Evolutionary conservation across 2,797 vertebrate species (phyloP), one percentile per base, ranked within the genome.

Genomic region (Sciaenops ocellatus): DNA sequence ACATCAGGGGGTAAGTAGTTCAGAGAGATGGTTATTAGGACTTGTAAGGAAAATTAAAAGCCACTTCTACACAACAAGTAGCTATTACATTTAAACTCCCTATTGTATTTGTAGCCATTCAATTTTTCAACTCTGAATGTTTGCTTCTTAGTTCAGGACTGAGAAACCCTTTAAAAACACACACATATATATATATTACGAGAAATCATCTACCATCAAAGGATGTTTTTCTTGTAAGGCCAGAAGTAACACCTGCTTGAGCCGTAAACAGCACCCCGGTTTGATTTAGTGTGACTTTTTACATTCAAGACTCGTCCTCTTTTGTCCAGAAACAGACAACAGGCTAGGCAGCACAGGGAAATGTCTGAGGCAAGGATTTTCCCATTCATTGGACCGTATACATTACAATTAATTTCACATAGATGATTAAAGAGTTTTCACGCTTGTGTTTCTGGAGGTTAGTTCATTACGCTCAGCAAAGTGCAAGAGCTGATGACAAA

Each of bases 21-120:
- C 50, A 77, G 52, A 41, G n/a, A 67, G 18, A 47, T 44, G 4
- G 42, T 72, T 56, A 72, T 84, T 67, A 76, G 10, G 18, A 71
- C 16, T 24, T 78, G 38, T 28, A 52, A 50, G 17, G 10, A 28
- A 64, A 56, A 16, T 62, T 38, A 18, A 52, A 76, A 56, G 20
- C 48, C 11, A 26, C 52, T 59, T 75, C 63, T 16, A 52, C 20
- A 59, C 51, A 79, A 79, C 6, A 71, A 26, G 51, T 44, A 60
- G 48, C 20, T 30, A 59, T 83, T 83, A 66, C 8, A 15, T 57
- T 46, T 60, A 24, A 56, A 69, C 18, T 59, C 17, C 5, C 16
- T 3, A 42, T 22, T 69, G 52, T 61, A 15, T 50, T 82, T 48
- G 18, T 30, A 1, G 2, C 22, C 11, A n/a, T 59, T 69, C 61